A percentile compares a stretch with the other conserved stretches of the same genome.
Evolutionary conservation across 2,888 invertebrate genomes (phyloP).

Genomic region (Imbricaverruca yamaguchii): DNA sequence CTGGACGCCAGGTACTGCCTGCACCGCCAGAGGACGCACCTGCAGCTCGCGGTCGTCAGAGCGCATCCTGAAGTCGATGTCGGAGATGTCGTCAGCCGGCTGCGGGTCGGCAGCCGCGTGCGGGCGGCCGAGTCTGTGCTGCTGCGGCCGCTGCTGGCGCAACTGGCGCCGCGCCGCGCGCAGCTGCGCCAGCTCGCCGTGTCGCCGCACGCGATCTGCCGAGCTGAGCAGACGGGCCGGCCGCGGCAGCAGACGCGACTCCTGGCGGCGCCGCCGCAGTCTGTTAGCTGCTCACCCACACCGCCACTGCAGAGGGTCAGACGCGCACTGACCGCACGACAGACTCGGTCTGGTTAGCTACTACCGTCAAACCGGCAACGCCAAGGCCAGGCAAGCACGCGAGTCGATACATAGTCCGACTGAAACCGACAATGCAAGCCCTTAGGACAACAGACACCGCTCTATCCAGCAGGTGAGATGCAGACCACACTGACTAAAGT

Average conservation of each 20-base stretch:
- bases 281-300: too few species aligned
- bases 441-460: too few species aligned
- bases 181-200: conserved; percentile 82
- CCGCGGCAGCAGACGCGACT: neutral
- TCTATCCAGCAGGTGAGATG: too few species aligned
- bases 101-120: conserved; percentile 55
- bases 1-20: too few species aligned
- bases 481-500: too few species aligned
- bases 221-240: conserved; percentile 44
- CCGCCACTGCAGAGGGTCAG: too few species aligned
- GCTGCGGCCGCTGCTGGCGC: conserved; percentile 59
- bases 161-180: conserved; percentile 67
- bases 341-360: too few species aligned
- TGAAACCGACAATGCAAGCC: too few species aligned
- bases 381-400: too few species aligned
- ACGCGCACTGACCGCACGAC: too few species aligned
- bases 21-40: conserved; percentile 39
- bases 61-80: conserved; percentile 76
- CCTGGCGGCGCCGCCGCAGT: neutral
- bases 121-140: conserved; percentile 62
- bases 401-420: too few species aligned
- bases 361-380: too few species aligned
- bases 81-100: conserved; percentile 59
- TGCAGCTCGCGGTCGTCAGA: conserved; percentile 66
- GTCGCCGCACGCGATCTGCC: conserved; percentile 67